These are phyloP conservation scores for Brachylomia viminalis DNA, from an alignment of 2,888 invertebrate genomes.

Conservation along the genomic window DNA sequence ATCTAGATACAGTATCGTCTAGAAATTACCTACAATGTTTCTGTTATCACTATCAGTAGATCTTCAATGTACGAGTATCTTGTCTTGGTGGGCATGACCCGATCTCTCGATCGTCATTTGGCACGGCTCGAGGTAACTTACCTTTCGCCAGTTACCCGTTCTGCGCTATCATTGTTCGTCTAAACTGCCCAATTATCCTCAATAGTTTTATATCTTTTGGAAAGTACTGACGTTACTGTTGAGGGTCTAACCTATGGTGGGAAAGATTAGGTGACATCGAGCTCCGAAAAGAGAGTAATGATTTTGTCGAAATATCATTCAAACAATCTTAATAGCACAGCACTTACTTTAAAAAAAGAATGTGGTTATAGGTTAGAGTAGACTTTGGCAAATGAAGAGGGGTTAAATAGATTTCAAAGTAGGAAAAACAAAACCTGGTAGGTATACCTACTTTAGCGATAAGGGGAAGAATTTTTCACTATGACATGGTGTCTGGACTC, in stretches of 20 bases:
- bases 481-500: too few relatives aligned
- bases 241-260: conserved; percentile 11
- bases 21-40: too few relatives aligned
- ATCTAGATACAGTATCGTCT: not conserved
- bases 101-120: conserved; percentile 8
- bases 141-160: conserved; percentile 41
- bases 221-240: conserved; percentile 18
- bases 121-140: not conserved
- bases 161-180: conserved; percentile 45
- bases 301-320: not conserved
- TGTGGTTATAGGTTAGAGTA: too few relatives aligned
- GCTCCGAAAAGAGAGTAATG: not conserved
- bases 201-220: conserved; percentile 49
- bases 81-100: conserved; percentile 9
- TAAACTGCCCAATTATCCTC: conserved; percentile 56
- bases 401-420: too few relatives aligned
- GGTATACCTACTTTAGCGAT: too few relatives aligned
- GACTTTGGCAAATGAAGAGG: too few relatives aligned
- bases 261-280: not conserved
- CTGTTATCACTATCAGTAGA: not conserved
- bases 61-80: not conserved
- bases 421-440: too few relatives aligned
- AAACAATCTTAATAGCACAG: too few relatives aligned
- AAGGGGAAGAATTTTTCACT: too few relatives aligned
- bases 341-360: too few relatives aligned